Percentiles rank a stretch among this genome's conserved stretches.
Evolutionary conservation across 2,888 invertebrate species (phyloP).

Genomic region (Anoncus sp.): DNA sequence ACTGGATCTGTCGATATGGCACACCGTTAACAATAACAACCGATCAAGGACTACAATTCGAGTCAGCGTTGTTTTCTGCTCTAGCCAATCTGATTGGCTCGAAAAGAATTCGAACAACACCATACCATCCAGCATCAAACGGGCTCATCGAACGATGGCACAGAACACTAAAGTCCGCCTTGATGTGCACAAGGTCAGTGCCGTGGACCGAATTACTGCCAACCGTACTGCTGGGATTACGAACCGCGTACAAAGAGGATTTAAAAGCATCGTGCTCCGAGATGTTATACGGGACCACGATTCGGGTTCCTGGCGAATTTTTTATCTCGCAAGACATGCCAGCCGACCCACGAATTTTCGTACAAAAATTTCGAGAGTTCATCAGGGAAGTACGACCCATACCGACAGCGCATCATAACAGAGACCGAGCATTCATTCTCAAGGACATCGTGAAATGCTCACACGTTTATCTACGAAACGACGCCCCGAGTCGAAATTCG

Average conservation of each 20-base stretch:
- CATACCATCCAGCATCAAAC: background rate
- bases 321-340: conserved; percentile 9
- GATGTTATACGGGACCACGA: conserved; percentile 62
- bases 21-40: background rate
- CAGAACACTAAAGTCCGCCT: background rate
- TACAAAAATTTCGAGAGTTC: conserved; percentile 14
- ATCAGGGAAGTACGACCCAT: background rate
- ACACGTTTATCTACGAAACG: conserved; percentile 3
- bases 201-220: too few species aligned
- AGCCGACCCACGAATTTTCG: background rate
- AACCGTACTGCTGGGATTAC: conserved; percentile 64
- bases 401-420: background rate
- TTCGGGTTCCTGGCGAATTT: conserved; percentile 65
- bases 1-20: background rate
- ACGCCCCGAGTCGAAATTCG: too few species aligned
- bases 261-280: conserved; percentile 57
- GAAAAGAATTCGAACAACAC: background rate
- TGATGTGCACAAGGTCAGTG: background rate
- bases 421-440: background rate
- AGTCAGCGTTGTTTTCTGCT: too few species aligned
- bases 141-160: background rate
- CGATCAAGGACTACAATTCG: background rate
- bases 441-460: background rate
- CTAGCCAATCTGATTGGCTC: background rate
- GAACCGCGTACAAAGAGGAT: conserved; percentile 59